phyloP scores from a whole-genome alignment of 2,113 vertebrate species.

The western clawed frog (Xenopus tropicalis) region DNA sequence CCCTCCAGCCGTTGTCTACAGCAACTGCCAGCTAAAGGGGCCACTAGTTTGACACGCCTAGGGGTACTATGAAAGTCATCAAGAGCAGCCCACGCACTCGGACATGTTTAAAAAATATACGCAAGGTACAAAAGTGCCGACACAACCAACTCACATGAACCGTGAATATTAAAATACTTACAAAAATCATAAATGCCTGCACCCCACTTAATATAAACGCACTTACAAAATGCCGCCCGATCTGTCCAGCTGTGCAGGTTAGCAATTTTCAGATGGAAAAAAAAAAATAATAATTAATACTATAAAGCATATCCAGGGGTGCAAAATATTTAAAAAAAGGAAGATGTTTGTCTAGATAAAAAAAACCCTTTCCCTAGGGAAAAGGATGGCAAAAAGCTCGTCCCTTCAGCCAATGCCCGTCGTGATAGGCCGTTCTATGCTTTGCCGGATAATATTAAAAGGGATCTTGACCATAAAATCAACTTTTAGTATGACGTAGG shows the following conservation, averaged over 20 bases:
- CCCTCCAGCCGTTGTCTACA: no score
- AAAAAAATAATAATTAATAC: constrained; percentile 13
- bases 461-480: no score
- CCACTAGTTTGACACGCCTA: no score
- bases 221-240: background rate
- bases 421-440: background rate
- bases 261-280: background rate
- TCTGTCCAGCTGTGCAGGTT: background rate
- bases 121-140: background rate
- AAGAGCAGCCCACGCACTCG: background rate
- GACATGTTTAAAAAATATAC: background rate
- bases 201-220: background rate
- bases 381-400: constrained; percentile 1
- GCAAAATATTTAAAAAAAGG: background rate
- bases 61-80: no score
- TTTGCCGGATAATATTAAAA: background rate
- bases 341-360: background rate
- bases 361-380: background rate
- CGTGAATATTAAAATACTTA: background rate
- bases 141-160: background rate
- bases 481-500: no score
- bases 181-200: background rate
- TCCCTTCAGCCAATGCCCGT: constrained; percentile 6
- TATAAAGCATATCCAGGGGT: constrained; percentile 3
- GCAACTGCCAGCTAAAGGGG: no score